A percentile compares a stretch with the other conserved stretches of the same genome.
phyloP scores from a whole-genome alignment of 2,888 invertebrate genomes.

The Brachycybe producta region DNA sequence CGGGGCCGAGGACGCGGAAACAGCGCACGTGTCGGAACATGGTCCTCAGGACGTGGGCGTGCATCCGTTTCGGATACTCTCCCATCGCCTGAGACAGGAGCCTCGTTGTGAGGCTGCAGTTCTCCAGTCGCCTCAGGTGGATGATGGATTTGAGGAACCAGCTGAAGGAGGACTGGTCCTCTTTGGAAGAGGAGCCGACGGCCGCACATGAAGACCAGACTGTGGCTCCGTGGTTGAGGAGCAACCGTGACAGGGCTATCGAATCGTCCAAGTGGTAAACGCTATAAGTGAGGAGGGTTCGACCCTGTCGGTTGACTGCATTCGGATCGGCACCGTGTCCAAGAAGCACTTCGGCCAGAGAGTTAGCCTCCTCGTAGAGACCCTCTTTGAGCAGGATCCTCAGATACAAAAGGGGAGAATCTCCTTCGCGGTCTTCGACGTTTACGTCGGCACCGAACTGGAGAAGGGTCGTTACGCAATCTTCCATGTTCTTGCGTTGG shows the following conservation, averaged over 20 bases:
- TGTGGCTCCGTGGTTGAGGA: conserved; percentile 29
- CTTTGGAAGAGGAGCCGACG: background rate
- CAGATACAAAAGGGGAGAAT: conserved; percentile 19
- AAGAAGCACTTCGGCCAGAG: conserved; percentile 25
- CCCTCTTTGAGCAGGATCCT: conserved; percentile 25
- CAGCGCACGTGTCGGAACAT: conserved; percentile 30
- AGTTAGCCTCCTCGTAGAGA: conserved; percentile 24
- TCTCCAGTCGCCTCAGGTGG: conserved; percentile 23
- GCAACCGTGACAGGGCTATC: conserved; percentile 27
- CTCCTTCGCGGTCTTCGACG: conserved; percentile 14
- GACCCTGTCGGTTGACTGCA: conserved; percentile 26
- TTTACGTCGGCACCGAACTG: conserved; percentile 18
- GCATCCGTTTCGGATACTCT: conserved; percentile 27
- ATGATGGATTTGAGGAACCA: conserved; percentile 29
- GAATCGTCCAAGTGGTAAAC: conserved; percentile 28
- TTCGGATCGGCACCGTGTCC: conserved; percentile 27
- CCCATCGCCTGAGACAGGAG: conserved; percentile 27
- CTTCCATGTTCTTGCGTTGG: conserved; percentile 13
- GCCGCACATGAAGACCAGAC: conserved; percentile 25
- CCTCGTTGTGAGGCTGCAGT: conserved; percentile 24
- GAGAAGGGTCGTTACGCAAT: conserved; percentile 12
- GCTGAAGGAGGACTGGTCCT: conserved; percentile 24
- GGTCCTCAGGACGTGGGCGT: conserved; percentile 28
- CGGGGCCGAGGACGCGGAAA: conserved; percentile 28
- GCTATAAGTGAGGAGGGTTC: conserved; percentile 28